Evolutionary conservation across 2,113 vertebrate genomes (phyloP).

Genomic region (Aleadryas rufinucha): DNA sequence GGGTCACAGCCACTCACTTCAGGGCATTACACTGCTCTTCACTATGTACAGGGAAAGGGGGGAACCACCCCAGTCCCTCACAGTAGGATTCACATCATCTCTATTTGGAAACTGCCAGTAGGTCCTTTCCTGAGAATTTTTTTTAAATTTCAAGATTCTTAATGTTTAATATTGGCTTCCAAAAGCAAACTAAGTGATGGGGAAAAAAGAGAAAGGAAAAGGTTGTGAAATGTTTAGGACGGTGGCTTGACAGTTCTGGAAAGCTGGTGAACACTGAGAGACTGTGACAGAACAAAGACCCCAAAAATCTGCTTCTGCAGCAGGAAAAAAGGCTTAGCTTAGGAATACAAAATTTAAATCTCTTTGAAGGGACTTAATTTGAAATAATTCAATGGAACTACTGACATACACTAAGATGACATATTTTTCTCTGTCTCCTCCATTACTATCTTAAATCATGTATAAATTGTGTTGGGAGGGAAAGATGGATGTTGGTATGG

Average conservation of each 20-base stretch:
- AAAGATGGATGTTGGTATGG: not conserved
- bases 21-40: not conserved
- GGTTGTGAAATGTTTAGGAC: not conserved
- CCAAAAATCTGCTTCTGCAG: not conserved
- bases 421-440: not conserved
- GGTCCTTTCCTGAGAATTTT: not conserved
- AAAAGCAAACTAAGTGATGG: not conserved
- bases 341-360: not conserved
- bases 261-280: not conserved
- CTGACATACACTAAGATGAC: not conserved
- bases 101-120: not conserved
- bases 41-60: not conserved
- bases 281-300: not conserved
- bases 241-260: not conserved
- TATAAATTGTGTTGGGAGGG: not conserved
- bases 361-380: not conserved
- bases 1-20: not conserved
- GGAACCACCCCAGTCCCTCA: not conserved
- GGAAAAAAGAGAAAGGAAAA: not conserved
- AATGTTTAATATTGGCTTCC: not conserved
- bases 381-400: not conserved
- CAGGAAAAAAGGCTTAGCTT: not conserved
- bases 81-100: not conserved
- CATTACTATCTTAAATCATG: not conserved
- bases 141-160: not conserved